A percentile compares a stretch with the other conserved stretches of the same genome.
These are phyloP conservation scores for Oryzias javanicus DNA, from an alignment of 2,113 vertebrate genomes.

Conservation along the genomic window DNA sequence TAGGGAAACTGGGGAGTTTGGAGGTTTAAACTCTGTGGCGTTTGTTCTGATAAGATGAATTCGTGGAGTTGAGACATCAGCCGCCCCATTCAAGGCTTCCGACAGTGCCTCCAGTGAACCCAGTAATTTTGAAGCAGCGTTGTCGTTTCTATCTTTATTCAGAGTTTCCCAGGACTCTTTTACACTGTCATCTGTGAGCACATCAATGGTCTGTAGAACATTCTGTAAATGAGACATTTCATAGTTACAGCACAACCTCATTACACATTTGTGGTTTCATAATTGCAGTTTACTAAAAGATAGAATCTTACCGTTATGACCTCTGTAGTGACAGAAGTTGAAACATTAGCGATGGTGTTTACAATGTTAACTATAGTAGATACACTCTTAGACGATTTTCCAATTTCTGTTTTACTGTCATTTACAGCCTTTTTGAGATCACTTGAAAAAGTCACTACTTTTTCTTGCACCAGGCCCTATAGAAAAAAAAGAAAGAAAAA, in stretches of 20 bases:
- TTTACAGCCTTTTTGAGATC: conserved; percentile 17
- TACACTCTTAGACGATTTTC: conserved; percentile 50
- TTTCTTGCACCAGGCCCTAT: conserved; percentile 38
- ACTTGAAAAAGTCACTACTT: conserved; percentile 16
- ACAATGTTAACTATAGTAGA: conserved; percentile 55
- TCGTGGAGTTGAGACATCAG: conserved; percentile 12
- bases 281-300: background rate
- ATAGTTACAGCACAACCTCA: background rate
- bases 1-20: conserved; percentile 55
- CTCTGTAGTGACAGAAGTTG: background rate
- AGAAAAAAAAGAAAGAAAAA: background rate
- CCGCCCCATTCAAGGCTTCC: conserved; percentile 14
- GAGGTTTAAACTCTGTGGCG: conserved; percentile 1
- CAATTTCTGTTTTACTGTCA: background rate
- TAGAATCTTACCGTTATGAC: conserved; percentile 44
- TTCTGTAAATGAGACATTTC: conserved; percentile 54
- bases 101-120: conserved; percentile 75
- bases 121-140: conserved; percentile 70
- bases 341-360: conserved; percentile 34
- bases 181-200: conserved; percentile 41
- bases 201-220: conserved; percentile 63
- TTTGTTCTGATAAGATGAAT: conserved; percentile 49
- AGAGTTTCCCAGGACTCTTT: conserved; percentile 56
- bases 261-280: background rate
- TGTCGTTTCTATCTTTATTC: conserved; percentile 36